Percentiles rank a stretch among this genome's conserved stretches.
These are phyloP conservation scores for Chaenocephalus aceratus DNA, from an alignment of 2,113 vertebrate species.

Conservation along the genomic window DNA sequence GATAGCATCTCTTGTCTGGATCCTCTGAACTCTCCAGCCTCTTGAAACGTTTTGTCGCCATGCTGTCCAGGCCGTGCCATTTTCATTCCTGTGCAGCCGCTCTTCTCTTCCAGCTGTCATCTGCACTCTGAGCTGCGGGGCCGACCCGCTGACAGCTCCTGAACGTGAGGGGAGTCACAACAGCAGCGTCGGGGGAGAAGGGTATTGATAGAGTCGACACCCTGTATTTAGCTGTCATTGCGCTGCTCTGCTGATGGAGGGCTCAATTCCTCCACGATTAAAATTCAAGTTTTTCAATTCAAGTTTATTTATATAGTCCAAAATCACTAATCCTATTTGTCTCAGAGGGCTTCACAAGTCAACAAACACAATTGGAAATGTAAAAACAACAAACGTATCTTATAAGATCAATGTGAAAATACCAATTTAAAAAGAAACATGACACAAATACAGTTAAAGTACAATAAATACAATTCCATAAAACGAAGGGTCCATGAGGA, in stretches of 20 bases:
- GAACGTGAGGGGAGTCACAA: slow-evolving; percentile 72
- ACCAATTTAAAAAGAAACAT: too few relatives aligned
- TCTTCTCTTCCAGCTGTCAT: slow-evolving; percentile 81
- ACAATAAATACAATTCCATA: too few relatives aligned
- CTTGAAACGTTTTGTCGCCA: slow-evolving; percentile 79
- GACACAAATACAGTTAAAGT: too few relatives aligned
- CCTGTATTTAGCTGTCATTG: slow-evolving; percentile 27
- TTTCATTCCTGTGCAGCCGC: slow-evolving; percentile 77
- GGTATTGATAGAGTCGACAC: neutral
- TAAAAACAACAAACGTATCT: too few relatives aligned
- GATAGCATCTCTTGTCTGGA: slow-evolving; percentile 69
- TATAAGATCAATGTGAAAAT: too few relatives aligned
- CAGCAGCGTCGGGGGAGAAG: slow-evolving; percentile 19
- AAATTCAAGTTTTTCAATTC: neutral
- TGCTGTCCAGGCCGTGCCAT: slow-evolving; percentile 71
- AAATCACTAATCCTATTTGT: too few relatives aligned
- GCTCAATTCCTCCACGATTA: slow-evolving; percentile 24
- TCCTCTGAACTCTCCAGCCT: slow-evolving; percentile 66
- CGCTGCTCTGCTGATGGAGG: slow-evolving; percentile 37
- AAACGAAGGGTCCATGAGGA: too few relatives aligned
- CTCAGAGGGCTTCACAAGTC: too few relatives aligned
- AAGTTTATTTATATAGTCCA: too few relatives aligned
- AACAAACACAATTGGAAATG: too few relatives aligned
- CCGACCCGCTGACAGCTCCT: slow-evolving; percentile 75
- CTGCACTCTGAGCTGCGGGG: slow-evolving; percentile 60